phyloP scores from a whole-genome alignment of 2,797 vertebrate genomes.

The Phalanger gymnotis region DNA sequence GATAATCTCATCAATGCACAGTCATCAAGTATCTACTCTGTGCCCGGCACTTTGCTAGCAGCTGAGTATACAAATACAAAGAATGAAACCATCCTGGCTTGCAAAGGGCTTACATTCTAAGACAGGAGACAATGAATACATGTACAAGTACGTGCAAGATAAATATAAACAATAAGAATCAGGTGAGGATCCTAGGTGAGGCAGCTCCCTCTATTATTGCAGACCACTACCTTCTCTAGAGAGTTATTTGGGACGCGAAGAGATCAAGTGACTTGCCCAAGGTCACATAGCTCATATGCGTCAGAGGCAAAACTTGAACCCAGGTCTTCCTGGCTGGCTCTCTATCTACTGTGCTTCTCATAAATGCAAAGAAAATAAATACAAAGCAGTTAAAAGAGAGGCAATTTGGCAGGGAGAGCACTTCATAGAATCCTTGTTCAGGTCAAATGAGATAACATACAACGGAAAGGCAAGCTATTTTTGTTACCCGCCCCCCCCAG shows the following conservation, averaged over 20 bases:
- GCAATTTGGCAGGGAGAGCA: neutral
- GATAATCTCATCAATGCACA: neutral
- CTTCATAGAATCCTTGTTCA: neutral
- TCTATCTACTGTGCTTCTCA: neutral
- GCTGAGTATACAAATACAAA: neutral
- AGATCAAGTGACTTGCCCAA: neutral
- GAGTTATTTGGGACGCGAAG: neutral
- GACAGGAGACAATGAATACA: neutral
- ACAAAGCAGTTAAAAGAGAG: neutral
- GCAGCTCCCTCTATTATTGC: neutral
- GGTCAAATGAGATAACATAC: neutral
- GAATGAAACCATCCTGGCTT: neutral
- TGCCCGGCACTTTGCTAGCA: neutral
- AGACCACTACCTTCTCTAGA: neutral
- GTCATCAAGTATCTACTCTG: neutral
- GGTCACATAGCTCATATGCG: neutral
- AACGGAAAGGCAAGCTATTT: neutral
- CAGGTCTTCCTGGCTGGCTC: neutral
- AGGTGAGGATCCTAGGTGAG: no score
- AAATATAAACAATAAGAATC: neutral
- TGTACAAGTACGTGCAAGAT: neutral
- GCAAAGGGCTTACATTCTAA: neutral
- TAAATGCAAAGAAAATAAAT: neutral
- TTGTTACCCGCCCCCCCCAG: neutral
- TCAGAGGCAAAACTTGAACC: neutral